phyloP scores from a whole-genome alignment of 2,888 invertebrate species.

The Tridacna crocea region DNA sequence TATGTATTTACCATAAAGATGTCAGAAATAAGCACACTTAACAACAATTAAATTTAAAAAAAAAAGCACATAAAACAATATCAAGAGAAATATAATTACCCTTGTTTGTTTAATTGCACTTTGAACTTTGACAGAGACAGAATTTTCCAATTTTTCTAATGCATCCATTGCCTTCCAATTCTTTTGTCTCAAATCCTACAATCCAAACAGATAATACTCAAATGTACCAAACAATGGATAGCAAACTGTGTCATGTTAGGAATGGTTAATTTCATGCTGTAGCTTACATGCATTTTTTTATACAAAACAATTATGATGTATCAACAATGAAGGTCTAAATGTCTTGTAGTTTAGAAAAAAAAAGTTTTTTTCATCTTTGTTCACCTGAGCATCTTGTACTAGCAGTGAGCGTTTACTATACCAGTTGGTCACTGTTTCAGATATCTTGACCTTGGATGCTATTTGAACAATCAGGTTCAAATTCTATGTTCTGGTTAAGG shows the following conservation, averaged over 20 bases:
- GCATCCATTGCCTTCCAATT: slow-evolving; percentile 83
- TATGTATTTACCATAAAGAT: too few relatives aligned
- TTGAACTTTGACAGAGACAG: slow-evolving; percentile 76
- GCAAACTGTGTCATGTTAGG: not conserved
- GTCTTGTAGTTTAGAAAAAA: too few relatives aligned
- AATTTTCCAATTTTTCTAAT: slow-evolving; percentile 80
- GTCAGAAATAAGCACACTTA: not conserved
- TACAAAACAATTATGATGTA: too few relatives aligned
- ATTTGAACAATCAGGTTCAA: too few relatives aligned
- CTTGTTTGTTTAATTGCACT: slow-evolving; percentile 76
- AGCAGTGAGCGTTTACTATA: too few relatives aligned
- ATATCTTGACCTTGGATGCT: too few relatives aligned
- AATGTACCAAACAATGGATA: not conserved
- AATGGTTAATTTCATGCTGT: not conserved
- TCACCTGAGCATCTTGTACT: too few relatives aligned
- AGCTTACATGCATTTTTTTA: too few relatives aligned
- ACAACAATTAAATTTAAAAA: not conserved
- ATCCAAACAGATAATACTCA: slow-evolving; percentile 31
- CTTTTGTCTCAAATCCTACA: slow-evolving; percentile 81
- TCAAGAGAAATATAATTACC: slow-evolving; percentile 70
- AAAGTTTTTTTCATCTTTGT: too few relatives aligned
- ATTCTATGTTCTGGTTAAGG: too few relatives aligned
- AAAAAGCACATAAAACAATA: slow-evolving; percentile 34
- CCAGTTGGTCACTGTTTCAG: too few relatives aligned
- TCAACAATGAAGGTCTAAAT: too few relatives aligned